A percentile compares a stretch with the other conserved stretches of the same genome.
Evolutionary conservation across 2,113 vertebrate species (phyloP).

Genomic region (Athene noctua): DNA sequence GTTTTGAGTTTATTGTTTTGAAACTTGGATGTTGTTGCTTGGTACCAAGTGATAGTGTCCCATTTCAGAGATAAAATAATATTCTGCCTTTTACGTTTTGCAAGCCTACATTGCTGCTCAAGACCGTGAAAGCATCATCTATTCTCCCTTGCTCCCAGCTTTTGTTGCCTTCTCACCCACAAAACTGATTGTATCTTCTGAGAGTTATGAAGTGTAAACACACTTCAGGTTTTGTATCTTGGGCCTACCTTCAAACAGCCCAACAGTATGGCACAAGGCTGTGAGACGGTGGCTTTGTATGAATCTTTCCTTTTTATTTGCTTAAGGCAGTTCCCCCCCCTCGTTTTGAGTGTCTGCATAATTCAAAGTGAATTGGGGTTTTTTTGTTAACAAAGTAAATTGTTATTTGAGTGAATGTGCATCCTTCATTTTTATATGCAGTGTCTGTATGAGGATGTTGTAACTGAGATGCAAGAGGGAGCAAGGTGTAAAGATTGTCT

Average conservation of each 20-base stretch:
- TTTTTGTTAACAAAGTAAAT: background rate
- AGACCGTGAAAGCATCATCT: accelerated
- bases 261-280: background rate
- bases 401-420: background rate
- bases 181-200: background rate
- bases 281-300: background rate
- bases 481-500: background rate
- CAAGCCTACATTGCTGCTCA: background rate
- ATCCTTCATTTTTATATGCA: background rate
- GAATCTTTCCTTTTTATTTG: background rate
- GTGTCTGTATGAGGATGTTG: background rate
- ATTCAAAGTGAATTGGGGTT: background rate
- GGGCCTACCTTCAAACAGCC: background rate
- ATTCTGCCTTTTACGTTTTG: background rate
- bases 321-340: background rate
- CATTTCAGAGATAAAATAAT: background rate
- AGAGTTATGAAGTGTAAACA: background rate
- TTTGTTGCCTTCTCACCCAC: background rate
- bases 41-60: background rate
- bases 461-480: background rate
- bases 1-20: background rate
- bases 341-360: background rate
- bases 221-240: background rate
- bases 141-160: background rate
- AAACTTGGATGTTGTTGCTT: background rate